Evolutionary conservation across 2,113 vertebrate species (phyloP), one percentile per base, ranked within the genome.

Genomic region (Lampris megalopsis): DNA sequence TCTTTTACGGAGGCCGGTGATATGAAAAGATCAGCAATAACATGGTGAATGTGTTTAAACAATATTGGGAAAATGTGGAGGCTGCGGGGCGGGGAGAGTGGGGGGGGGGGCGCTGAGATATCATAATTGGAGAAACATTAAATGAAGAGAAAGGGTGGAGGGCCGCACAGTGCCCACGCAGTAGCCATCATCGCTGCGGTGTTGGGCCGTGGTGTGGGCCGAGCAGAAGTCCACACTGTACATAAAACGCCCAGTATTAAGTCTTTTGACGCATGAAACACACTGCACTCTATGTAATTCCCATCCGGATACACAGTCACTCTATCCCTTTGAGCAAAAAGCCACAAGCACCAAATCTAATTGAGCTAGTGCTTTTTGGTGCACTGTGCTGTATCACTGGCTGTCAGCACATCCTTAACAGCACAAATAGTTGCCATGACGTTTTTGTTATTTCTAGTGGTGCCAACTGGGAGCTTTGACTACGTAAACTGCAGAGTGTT

Each of bases 21-120:
- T 89, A 92, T 85, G 75, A 64, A 88, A 83, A 80, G 85, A 91
- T 89, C 82, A 82, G 87, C 63, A 91, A 89, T 86, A 93, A 89
- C 86, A 92, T 7, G 0, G 52, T 56, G 66, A 70, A 79, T 77
- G 82, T 85, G 88, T 90, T 91, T 85, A 72, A 87, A 89, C 80
- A 89, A 87, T 83, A 86, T 65, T 64, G 50, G 71, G 77, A 65
- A 83, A 79, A 73, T 81, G 75, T 45, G 59, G 80, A 75, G 69
- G 71, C 61, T 82, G 76, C 80, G 62, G 70, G 83, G 70, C 60
- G 81, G 71, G 50, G 1, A 43, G 42, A 63, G 49, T 37, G 47
- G 52, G 48, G 57, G 48, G 57, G 24, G 24, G 79, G 63, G 10
- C 76, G 77, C 57, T 73, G 56, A 88, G 82, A 71, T 86, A 79